phyloP scores from a whole-genome alignment of 2,888 invertebrate genomes.

The Bugulina stolonifera region DNA sequence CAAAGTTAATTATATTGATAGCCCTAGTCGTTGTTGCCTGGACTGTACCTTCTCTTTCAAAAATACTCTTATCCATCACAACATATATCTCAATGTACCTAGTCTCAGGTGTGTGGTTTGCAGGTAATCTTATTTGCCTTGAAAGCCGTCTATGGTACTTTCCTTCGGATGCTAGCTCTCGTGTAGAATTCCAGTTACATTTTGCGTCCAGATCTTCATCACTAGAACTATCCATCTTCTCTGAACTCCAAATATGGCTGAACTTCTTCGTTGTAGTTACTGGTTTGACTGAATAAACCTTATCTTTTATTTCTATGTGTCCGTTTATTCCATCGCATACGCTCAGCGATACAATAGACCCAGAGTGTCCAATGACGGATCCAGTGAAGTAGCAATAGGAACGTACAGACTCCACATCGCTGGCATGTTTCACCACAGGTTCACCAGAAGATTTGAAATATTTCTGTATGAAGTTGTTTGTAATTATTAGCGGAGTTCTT shows the following conservation, averaged over 20 bases:
- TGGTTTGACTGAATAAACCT: neutral
- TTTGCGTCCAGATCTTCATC: too few relatives aligned
- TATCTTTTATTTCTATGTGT: neutral
- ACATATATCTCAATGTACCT: constrained; percentile 49
- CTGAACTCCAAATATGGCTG: neutral
- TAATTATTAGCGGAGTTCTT: neutral
- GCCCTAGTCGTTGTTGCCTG: neutral
- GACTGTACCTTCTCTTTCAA: neutral
- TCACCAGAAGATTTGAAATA: neutral
- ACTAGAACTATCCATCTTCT: neutral
- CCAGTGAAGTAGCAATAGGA: neutral
- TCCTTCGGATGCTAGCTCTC: neutral
- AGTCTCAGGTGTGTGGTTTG: constrained; percentile 41
- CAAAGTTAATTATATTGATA: neutral
- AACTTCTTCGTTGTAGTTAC: neutral
- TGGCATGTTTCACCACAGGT: neutral
- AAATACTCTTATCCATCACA: constrained; percentile 41
- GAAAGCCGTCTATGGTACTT: neutral
- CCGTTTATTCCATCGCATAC: neutral
- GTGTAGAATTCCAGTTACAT: neutral
- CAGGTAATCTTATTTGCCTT: constrained; percentile 33
- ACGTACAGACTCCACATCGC: neutral
- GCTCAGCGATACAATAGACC: neutral
- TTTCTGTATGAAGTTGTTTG: neutral
- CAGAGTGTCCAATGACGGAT: neutral